Conservation (phyloP, 2,797 vertebrate genomes). For the Liparis tanakae region DNA sequence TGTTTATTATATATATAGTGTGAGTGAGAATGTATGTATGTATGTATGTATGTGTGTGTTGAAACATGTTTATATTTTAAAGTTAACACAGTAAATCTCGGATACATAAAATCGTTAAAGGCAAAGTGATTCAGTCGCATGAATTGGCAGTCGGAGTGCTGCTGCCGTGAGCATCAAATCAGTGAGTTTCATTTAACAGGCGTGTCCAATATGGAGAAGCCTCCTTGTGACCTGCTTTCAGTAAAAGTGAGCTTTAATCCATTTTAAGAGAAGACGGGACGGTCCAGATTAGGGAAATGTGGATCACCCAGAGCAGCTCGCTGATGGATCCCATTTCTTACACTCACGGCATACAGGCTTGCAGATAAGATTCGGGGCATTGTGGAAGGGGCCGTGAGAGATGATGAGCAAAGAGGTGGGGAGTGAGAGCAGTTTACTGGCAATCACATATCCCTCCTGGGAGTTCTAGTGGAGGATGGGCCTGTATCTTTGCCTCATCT, state of each 20-base stretch:
- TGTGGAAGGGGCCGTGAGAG: constrained; percentile 63
- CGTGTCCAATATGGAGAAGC: constrained; percentile 45
- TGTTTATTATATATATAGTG: no score
- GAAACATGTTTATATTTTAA: constrained; percentile 5
- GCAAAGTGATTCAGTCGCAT: constrained; percentile 19
- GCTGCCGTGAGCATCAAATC: constrained; percentile 38
- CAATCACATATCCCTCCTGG: constrained; percentile 57
- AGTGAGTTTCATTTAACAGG: constrained; percentile 52
- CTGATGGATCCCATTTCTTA: constrained; percentile 73
- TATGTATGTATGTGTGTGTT: no score
- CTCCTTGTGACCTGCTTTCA: constrained; percentile 64
- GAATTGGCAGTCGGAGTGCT: constrained; percentile 16
- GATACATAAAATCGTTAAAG: constrained; percentile 20
- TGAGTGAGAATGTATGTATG: no score
- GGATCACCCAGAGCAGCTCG: constrained; percentile 64
- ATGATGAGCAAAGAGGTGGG: constrained; percentile 66
- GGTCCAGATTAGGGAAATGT: constrained; percentile 73
- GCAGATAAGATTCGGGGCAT: constrained; percentile 70
- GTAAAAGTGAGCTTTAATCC: constrained; percentile 69
- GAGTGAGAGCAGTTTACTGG: constrained; percentile 72
- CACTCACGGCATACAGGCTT: constrained; percentile 51
- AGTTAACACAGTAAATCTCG: constrained; percentile 35
- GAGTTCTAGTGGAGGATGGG: constrained; percentile 61
- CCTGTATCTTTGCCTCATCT: constrained; percentile 54
- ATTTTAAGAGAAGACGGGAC: constrained; percentile 67